Evolutionary conservation across 2,113 vertebrate species (phyloP), one percentile per base, ranked within the genome.

Genomic region (Scalopus aquaticus): DNA sequence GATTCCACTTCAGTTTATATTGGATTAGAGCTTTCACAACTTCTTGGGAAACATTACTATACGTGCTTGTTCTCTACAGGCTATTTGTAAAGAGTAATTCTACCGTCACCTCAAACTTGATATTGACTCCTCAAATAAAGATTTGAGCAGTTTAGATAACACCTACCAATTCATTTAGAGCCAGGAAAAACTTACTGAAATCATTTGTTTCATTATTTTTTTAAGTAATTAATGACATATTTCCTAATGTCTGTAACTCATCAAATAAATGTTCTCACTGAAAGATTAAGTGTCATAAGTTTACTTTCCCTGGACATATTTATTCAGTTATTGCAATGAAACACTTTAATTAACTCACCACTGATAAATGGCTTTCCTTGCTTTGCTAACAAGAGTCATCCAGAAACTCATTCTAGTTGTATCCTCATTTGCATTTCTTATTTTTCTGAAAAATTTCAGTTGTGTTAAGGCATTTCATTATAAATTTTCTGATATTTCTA

Each of bases 331-430:
- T 26, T 49, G 2, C 19, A 56, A 13, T 58, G 7, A 84, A 89
- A 93, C 32, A 84, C 44, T n/a, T n/a, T 89, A 90, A 88, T 92
- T 88, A 77, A 84, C 51, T 89, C 28, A 73, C n/a, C 54, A 58
- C 20, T 72, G 9, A 44, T 89, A 85, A 84, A 89, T 79, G 44
- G 20, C 46, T 93, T 46, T 89, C 10, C n/a, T 56, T 78, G 32
- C 37, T 85, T 26, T 5, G 24, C 37, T 79, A 84, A 84, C 32
- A 84, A 84, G 26, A 58, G 26, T 39, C 26, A 82, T 7, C 35
- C 32, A 35, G 24, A 70, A 81, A 92, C 10, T 83, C 54, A 92
- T 56, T 92, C 72, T 46, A 8, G 26, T 46, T 56, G 64, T 15
- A 62, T 54, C 9, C 26, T 73, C 19, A 84, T 73, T 86, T 94